Evolutionary conservation across 2,113 vertebrate species (phyloP), one percentile per base, ranked within the genome.

Genomic region (Pholis gunnellus): DNA sequence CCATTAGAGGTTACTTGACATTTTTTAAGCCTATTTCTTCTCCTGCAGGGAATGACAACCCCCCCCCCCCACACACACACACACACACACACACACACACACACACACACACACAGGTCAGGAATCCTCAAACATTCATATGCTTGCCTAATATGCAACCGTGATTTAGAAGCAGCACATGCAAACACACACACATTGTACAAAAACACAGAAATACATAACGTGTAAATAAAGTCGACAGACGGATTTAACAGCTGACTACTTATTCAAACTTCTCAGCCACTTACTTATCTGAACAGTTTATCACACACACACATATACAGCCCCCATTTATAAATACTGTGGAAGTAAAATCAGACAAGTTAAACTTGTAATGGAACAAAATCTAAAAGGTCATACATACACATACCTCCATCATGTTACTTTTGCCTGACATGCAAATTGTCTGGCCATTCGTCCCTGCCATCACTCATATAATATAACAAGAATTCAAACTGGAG

Each of bases 1-100:
- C 73, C 79, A 82, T 82, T 77, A 75, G 78, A 87, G 88, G 76
- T 75, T 78, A 72, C 79, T 89, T 91, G 89, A 92, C 90, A 92
- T 89, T 90, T 92, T 65, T 85, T 75, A 79, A 6, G 36, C 44
- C 61, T 34, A 63, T 81, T 68, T 67, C 7, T 82, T 85, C 46
- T 65, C 79, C 60, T 82, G 69, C 69, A 84, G 69, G 70, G 65
- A 86, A 78, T 66, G 75, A 81, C 60, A 77, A 86, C 4, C 60
- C 36, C 6, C 6, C 36, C 36, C 36, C 36, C 36, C 36, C 5
- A 36, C 34, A 79, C n/a, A 10, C 38, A 60, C 20, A 42, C 18
- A 60, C 50, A 54, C 70, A 56, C 42, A 60, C 34, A 60, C 17
- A 31, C 17, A 54, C 7, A 56, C 6, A 0, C 14, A 46, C 34